phyloP scores from a whole-genome alignment of 2,113 vertebrate species.

The Danionella cerebrum region DNA sequence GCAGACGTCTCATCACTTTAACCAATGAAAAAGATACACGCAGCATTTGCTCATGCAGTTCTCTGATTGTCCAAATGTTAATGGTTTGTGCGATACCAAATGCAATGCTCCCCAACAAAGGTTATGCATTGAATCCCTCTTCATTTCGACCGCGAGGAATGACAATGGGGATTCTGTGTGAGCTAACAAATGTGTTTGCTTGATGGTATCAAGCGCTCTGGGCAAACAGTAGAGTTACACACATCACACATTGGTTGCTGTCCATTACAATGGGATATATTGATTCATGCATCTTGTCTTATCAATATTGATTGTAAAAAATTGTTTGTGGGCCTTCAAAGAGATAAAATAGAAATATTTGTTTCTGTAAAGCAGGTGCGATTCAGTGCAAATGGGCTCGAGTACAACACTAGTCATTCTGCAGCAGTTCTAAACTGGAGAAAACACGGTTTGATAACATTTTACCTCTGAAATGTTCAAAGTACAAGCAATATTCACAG shows the following conservation, averaged over 20 bases:
- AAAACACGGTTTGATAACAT: too few species aligned
- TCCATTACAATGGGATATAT: too few species aligned
- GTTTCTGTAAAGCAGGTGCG: too few species aligned
- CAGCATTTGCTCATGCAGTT: slow-evolving; percentile 25
- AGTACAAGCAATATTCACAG: too few species aligned
- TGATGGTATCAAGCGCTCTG: slow-evolving; percentile 5
- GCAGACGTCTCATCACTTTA: slow-evolving; percentile 14
- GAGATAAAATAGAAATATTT: too few species aligned
- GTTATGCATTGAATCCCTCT: slow-evolving; percentile 22
- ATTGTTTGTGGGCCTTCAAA: too few species aligned
- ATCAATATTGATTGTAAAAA: too few species aligned
- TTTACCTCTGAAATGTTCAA: too few species aligned
- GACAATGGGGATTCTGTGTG: slow-evolving; percentile 17
- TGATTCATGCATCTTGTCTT: too few species aligned
- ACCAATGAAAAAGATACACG: not conserved
- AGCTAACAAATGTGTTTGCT: slow-evolving; percentile 36
- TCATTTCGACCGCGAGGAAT: slow-evolving; percentile 9
- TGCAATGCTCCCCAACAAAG: slow-evolving; percentile 13
- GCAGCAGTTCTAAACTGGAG: too few species aligned
- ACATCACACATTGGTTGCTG: not conserved
- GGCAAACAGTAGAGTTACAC: slow-evolving; percentile 26
- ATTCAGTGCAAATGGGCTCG: too few species aligned
- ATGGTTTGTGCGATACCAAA: slow-evolving; percentile 17
- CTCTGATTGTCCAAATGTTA: slow-evolving; percentile 36
- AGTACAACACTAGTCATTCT: too few species aligned